phyloP scores from a whole-genome alignment of 2,797 vertebrate genomes.

The Fistularia commersonii region DNA sequence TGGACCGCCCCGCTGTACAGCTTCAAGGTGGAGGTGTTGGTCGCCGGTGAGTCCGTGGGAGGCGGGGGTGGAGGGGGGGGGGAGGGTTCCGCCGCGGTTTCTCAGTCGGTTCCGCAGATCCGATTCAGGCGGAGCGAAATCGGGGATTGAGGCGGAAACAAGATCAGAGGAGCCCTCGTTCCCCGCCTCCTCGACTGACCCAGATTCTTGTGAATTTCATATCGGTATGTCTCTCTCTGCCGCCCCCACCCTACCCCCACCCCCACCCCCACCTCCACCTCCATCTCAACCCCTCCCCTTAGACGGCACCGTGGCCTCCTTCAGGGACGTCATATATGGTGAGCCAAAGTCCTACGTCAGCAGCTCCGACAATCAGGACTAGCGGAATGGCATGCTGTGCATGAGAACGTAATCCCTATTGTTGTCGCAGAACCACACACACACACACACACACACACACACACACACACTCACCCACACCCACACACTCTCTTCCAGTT shows the following conservation, averaged over 20 bases:
- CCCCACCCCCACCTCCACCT: constrained; percentile 3
- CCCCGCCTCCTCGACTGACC: too few relatives aligned
- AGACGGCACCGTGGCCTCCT: constrained; percentile 51
- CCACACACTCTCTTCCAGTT: too few relatives aligned
- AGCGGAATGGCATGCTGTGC: constrained; percentile 44
- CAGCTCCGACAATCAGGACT: constrained; percentile 50
- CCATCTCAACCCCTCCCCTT: constrained; percentile 33
- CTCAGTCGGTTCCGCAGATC: too few relatives aligned
- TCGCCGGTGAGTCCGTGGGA: constrained; percentile 59
- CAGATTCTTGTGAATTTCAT: too few relatives aligned
- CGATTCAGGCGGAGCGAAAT: too few relatives aligned
- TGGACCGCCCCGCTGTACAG: constrained; percentile 22
- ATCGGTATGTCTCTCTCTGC: constrained; percentile 60
- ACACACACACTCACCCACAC: too few relatives aligned
- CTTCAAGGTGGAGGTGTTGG: constrained; percentile 52
- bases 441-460: too few relatives aligned
- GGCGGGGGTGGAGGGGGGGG: neutral
- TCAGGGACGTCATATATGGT: constrained; percentile 54
- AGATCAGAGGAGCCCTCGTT: too few relatives aligned
- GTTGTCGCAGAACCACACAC: constrained; percentile 24
- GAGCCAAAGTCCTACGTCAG: constrained; percentile 69
- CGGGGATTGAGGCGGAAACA: too few relatives aligned
- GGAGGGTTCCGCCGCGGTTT: too few relatives aligned
- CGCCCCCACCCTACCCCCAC: constrained; percentile 60
- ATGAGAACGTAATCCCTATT: constrained; percentile 69